phyloP scores from a whole-genome alignment of 1,140 invertebrate species.

The Mylabris phalerata region DNA sequence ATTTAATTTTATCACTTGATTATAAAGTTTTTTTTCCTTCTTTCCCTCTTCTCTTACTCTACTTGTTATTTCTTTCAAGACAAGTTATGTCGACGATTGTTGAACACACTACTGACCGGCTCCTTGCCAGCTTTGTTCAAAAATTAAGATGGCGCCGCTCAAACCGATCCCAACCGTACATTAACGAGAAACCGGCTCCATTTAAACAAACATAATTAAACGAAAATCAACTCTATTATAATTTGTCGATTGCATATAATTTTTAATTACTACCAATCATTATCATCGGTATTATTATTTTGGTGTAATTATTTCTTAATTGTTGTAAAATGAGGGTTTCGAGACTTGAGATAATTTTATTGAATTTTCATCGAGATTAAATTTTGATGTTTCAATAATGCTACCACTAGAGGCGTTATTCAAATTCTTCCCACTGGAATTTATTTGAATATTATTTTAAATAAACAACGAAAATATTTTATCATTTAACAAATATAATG shows the following conservation, averaged over 20 bases:
- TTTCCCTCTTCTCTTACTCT: conserved; percentile 26
- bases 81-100: conserved; percentile 46
- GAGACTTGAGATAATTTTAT: conserved; percentile 44
- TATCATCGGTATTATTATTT: conserved; percentile 3
- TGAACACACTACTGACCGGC: conserved; percentile 56
- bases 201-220: conserved; percentile 17
- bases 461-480: too few species aligned
- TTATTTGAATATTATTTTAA: neutral
- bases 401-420: conserved; percentile 31
- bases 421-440: conserved; percentile 22
- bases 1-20: too few species aligned
- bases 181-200: conserved; percentile 44
- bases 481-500: too few species aligned
- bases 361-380: conserved; percentile 33
- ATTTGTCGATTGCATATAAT: neutral
- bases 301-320: conserved; percentile 25
- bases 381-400: conserved; percentile 25
- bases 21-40: conserved; percentile 44
- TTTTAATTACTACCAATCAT: too few species aligned
- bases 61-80: neutral
- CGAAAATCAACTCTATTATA: neutral
- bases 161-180: conserved; percentile 52
- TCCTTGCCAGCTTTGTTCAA: conserved; percentile 61
- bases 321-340: conserved; percentile 46
- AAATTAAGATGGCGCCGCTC: conserved; percentile 77